Evolutionary conservation across 2,888 invertebrate genomes (phyloP).

Genomic region (Caenorhabditis virilis): DNA sequence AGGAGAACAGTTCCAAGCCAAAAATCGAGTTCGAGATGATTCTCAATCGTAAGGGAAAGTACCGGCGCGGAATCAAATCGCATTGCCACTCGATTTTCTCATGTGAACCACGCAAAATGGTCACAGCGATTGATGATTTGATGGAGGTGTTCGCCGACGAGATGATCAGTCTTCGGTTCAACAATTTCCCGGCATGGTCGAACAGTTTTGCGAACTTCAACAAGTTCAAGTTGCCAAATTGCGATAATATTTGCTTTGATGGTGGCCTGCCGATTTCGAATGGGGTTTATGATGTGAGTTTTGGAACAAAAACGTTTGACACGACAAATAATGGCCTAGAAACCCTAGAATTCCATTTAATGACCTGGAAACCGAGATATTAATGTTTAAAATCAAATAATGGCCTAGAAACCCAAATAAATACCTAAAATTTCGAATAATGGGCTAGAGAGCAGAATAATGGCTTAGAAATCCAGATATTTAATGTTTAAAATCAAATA

Average conservation of each 20-base stretch:
- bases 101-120: slow-evolving; percentile 7
- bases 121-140: slow-evolving; percentile 19
- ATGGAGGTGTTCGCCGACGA: slow-evolving; percentile 17
- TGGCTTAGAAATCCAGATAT: too few relatives aligned
- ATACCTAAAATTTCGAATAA: too few relatives aligned
- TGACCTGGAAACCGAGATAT: too few relatives aligned
- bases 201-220: slow-evolving; percentile 22
- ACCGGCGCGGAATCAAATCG: slow-evolving; percentile 18
- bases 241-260: slow-evolving; percentile 34
- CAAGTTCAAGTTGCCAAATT: slow-evolving; percentile 16
- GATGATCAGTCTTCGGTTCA: slow-evolving; percentile 29
- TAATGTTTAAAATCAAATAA: too few relatives aligned
- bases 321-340: too few relatives aligned
- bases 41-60: slow-evolving; percentile 27
- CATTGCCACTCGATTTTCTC: slow-evolving; percentile 30
- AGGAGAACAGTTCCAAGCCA: slow-evolving; percentile 17
- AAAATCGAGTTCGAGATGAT: slow-evolving; percentile 34
- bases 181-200: slow-evolving; percentile 14
- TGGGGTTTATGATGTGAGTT: slow-evolving; percentile 20
- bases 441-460: too few relatives aligned
- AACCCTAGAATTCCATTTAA: too few relatives aligned
- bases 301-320: too few relatives aligned
- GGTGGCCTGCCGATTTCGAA: slow-evolving; percentile 21
- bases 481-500: too few relatives aligned
- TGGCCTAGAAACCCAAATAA: too few relatives aligned